Percentiles rank a stretch among this genome's conserved stretches.
Evolutionary conservation across 2,113 vertebrate species (phyloP).

Genomic region (Cheilinus undulatus): DNA sequence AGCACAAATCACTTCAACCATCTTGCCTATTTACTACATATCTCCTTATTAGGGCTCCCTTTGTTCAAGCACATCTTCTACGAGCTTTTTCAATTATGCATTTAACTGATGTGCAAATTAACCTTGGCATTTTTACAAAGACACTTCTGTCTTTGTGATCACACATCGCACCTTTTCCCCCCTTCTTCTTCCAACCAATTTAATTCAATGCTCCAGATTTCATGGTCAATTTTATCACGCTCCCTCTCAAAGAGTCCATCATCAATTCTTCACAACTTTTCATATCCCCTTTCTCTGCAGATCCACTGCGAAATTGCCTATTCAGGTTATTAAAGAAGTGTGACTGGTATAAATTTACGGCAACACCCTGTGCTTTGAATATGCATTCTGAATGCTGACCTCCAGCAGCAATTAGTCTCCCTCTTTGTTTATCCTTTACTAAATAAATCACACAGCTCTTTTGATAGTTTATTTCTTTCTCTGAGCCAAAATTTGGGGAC

Average conservation of each 20-base stretch:
- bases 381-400: conserved; percentile 79
- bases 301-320: conserved; percentile 83
- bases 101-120: conserved; percentile 83
- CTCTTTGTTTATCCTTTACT: conserved; percentile 82
- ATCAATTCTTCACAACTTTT: conserved; percentile 87
- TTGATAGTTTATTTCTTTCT: conserved; percentile 58
- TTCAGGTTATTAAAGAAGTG: conserved; percentile 84
- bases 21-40: conserved; percentile 50
- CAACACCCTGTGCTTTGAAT: conserved; percentile 76
- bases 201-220: conserved; percentile 85
- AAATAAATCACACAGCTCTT: conserved; percentile 64
- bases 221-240: conserved; percentile 87
- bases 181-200: conserved; percentile 80
- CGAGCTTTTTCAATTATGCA: conserved; percentile 73
- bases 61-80: conserved; percentile 68
- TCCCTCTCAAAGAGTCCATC: conserved; percentile 83
- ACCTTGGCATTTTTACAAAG: conserved; percentile 80
- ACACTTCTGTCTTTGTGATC: conserved; percentile 69
- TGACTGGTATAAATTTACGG: conserved; percentile 80
- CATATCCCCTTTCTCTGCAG: conserved; percentile 83
- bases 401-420: conserved; percentile 84
- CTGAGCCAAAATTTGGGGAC: conserved; percentile 19
- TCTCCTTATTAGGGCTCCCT: conserved; percentile 59
- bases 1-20: conserved; percentile 51
- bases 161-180: conserved; percentile 60